Conservation (phyloP, 2,888 invertebrate genomes). For the Luperina testacea region DNA sequence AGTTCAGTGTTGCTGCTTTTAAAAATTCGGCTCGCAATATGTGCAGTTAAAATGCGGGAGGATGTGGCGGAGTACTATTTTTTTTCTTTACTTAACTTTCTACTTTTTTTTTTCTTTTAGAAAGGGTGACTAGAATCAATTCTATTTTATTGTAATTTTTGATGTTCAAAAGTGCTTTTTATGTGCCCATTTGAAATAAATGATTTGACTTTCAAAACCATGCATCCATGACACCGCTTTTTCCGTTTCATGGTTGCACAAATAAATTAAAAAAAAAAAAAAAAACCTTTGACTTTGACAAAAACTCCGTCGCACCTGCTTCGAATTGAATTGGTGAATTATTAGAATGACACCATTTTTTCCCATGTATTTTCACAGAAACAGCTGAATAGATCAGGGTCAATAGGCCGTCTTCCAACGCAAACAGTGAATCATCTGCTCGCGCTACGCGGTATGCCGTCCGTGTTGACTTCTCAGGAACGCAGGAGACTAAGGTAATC, state of each 20-base stretch:
- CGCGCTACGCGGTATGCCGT: conserved; percentile 82
- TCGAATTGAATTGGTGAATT: not conserved
- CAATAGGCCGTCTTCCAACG: conserved; percentile 78
- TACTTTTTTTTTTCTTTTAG: not conserved
- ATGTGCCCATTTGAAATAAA: too few species aligned
- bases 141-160: too few species aligned
- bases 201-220: too few species aligned
- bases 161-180: too few species aligned
- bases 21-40: not conserved
- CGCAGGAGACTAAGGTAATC: conserved; percentile 74
- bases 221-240: not conserved
- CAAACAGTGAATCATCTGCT: conserved; percentile 84
- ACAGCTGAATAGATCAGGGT: conserved; percentile 76
- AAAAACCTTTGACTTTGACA: not conserved
- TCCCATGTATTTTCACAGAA: conserved; percentile 72
- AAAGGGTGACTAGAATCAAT: too few species aligned
- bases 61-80: not conserved
- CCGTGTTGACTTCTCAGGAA: conserved; percentile 81
- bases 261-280: too few species aligned
- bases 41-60: not conserved
- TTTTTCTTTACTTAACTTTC: not conserved
- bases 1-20: not conserved
- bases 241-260: too few species aligned
- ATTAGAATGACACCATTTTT: not conserved
- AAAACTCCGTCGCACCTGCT: not conserved